Base-by-base conservation (phyloP, 1,140 invertebrate species). In the Lutraria rhynchaena region DNA sequence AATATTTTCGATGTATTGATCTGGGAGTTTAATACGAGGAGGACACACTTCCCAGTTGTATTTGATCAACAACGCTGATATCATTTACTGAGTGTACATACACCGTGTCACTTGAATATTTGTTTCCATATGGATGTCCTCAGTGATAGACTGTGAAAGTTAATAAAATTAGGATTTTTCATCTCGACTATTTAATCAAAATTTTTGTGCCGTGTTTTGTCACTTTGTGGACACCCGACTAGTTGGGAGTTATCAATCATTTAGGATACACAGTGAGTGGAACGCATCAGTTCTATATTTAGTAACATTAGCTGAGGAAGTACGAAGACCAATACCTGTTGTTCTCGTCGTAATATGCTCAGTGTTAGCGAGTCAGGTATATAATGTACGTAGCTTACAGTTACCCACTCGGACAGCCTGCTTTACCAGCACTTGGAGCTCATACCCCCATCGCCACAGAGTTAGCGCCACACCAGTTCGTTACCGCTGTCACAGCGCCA, bases 331-430 rank as follows among this genome's bases (percentile, higher is more conserved):
- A 69, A 69, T 69, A 69, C 65, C 24, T 44, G 51, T 57, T 35
- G 35, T 24, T 58, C 70, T n/a, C 31, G n/a, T 19, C 44, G 29
- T 78, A 78, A 46, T 78, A 78, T 78, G 75, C 61, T 55, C 37
- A 78, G 61, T 55, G 75, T 27, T 67, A n/a, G 60, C 51, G 31
- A 19, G 29, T 24, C 24, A 31, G 35, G 60, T 78, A 46, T 78
- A 78, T 78, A 58, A 78, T 78, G 75, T 78, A 78, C 58, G 58
- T 78, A 67, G 75, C 75, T 44, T 78, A 78, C 75, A 78, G 75
- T 78, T 78, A 78, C 61, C 75, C 75, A 51, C 75, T 78, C 22
- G 75, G 60, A 67, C 75, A 78, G 61, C 60, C 60, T 19, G 58
- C 75, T 31, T 31, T 78, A 17, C 61, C 75, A 46, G 37, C 57